A percentile compares a stretch with the other conserved stretches of the same genome.
Evolutionary conservation across 2,888 invertebrate genomes (phyloP).

Genomic region (Spilosoma lubricipeda): DNA sequence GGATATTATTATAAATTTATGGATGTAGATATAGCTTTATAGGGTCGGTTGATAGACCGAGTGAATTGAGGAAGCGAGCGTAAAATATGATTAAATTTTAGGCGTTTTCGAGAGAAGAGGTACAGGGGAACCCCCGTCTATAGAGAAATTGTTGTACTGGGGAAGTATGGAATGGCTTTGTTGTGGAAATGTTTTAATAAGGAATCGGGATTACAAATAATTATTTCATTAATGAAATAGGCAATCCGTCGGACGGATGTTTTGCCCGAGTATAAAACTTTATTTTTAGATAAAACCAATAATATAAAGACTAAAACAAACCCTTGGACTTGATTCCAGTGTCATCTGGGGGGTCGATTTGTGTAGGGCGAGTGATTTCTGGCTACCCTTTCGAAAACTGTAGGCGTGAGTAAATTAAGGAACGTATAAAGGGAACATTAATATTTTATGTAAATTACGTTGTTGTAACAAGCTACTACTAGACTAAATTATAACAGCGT

Average conservation of each 20-base stretch:
- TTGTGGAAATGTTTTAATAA: neutral
- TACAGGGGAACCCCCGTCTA: neutral
- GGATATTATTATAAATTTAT: conserved; percentile 8
- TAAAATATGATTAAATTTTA: conserved; percentile 4
- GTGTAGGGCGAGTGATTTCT: neutral
- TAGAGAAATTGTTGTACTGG: neutral
- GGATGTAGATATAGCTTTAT: neutral
- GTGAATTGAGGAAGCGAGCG: conserved; percentile 7
- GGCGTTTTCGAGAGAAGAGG: neutral
- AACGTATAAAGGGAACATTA: neutral
- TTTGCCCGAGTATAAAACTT: neutral
- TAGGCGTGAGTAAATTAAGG: neutral
- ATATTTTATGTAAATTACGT: neutral
- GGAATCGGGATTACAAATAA: neutral
- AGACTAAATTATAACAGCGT: neutral
- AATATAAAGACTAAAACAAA: no score
- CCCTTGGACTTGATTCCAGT: no score
- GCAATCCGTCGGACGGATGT: neutral
- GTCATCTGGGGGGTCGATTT: no score
- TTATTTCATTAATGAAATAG: neutral
- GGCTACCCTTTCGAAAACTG: neutral
- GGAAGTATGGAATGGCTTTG: neutral
- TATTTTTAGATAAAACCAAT: no score
- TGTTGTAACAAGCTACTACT: neutral
- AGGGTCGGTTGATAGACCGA: conserved; percentile 9